Base-by-base conservation (phyloP, 2,113 vertebrate genomes). In the Petrocephalus zakoni region DNA sequence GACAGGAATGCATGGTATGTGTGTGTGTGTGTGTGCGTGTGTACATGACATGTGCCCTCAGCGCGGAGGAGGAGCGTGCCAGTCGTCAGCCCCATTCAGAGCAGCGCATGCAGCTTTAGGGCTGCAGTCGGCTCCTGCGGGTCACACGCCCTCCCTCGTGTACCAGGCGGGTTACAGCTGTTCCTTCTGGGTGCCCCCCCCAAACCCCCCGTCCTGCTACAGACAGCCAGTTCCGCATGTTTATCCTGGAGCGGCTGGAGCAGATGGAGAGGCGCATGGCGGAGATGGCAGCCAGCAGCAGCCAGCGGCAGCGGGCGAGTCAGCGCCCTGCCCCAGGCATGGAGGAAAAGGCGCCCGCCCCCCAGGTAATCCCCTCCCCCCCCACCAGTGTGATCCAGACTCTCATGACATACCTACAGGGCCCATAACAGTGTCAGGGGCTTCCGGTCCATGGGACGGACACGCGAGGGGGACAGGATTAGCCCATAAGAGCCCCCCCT, bases 211-310 rank as follows among this genome's bases (percentile, higher is more conserved):
- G 5, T 46, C 5, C 37, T 19, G 2, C 89, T 90, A 88, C 89
- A 99, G 98, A 99, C 93, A 99, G 98, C 94, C 98, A 99, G 92
- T 99, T 99, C 97, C 98, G 98, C 94, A 99, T 99, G 98, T 99
- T 98, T 89, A 99, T 99, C 95, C 93, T 99, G 93, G 98, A 99
- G 92, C 96, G 98, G 17, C 95, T 99, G 91, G 98, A 99, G 95
- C 98, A 99, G 93, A 99, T 99, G 98, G 98, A 99, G 92, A 95
- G 97, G 94, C 96, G 98, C 93, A 99, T 99, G 98, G 97, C 97
- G 0, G 98, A 99, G 94, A 99, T 99, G 97, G 96, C 96, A 1
- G 83, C 51, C 5, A 15, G n/a, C n/a, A 47, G 51, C 4, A 96
- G 95, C 81, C 93, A 97, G 92, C 98, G 98, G 93, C 97, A 97